Percentiles rank a stretch among this genome's conserved stretches.
Evolutionary conservation across 92 coral and sea anemone genomes (phyloP).

Genomic region (Heliopora coerulea): DNA sequence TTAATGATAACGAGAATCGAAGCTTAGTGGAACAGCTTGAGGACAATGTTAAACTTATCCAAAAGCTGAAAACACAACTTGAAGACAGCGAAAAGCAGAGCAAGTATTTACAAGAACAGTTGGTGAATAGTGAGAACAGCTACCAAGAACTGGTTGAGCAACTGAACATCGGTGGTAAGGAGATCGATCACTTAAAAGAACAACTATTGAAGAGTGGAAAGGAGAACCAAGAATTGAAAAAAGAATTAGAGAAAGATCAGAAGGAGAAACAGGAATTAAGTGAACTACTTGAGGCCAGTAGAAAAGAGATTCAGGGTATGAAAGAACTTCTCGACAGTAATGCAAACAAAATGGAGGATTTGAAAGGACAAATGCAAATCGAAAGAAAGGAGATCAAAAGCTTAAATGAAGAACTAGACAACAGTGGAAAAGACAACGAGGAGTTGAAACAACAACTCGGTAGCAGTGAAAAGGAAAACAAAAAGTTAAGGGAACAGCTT

Average conservation of each 20-base stretch:
- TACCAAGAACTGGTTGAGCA: not conserved
- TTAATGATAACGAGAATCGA: slow-evolving; percentile 1
- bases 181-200: not conserved
- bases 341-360: not conserved
- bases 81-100: not conserved
- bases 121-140: not conserved
- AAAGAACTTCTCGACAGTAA: not conserved
- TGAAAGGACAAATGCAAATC: not conserved
- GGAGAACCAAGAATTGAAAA: slow-evolving; percentile 13
- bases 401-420: not conserved
- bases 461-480: not conserved
- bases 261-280: not conserved
- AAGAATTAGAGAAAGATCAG: not conserved
- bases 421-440: not conserved
- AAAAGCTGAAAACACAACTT: not conserved
- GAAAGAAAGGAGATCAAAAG: not conserved
- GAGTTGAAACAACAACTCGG: slow-evolving; percentile 1
- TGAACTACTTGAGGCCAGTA: not conserved
- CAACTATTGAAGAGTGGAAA: not conserved
- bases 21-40: not conserved
- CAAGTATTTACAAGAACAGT: not conserved
- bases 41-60: not conserved
- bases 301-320: not conserved
- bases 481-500: slow-evolving; percentile 6
- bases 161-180: not conserved